Conservation (phyloP, 2,797 vertebrate species). For the Calcarius lapponicus region DNA sequence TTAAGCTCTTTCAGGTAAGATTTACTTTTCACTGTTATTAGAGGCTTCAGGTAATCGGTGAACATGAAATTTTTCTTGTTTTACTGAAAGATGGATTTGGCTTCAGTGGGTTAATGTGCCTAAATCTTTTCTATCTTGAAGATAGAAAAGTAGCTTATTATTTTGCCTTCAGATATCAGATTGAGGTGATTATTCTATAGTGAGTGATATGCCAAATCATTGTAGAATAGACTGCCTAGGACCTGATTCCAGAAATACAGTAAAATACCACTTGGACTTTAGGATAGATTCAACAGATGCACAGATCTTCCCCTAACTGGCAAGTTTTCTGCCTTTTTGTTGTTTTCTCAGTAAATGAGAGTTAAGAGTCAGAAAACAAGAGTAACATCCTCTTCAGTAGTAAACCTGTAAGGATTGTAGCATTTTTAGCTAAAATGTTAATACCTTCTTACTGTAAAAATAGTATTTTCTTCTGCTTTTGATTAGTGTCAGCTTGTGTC, state of each 20-base stretch:
- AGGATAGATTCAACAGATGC: not conserved
- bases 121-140: not conserved
- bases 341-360: not conserved
- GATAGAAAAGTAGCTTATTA: not conserved
- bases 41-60: not conserved
- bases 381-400: not conserved
- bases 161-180: not conserved
- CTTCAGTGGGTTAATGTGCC: not conserved
- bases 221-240: not conserved
- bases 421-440: not conserved
- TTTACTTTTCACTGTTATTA: not conserved
- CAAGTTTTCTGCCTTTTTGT: not conserved
- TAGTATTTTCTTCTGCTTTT: not conserved
- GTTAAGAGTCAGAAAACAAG: not conserved
- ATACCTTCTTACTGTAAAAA: not conserved
- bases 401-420: not conserved
- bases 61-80: not conserved
- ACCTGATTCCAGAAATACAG: not conserved
- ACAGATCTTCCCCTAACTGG: not conserved
- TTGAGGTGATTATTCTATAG: not conserved
- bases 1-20: constrained; percentile 97
- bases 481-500: not conserved
- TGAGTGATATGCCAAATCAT: not conserved
- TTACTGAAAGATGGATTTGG: not conserved
- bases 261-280: not conserved